Evolutionary conservation across 2,888 invertebrate species (phyloP).

Genomic region (Zele albiditarsus): DNA sequence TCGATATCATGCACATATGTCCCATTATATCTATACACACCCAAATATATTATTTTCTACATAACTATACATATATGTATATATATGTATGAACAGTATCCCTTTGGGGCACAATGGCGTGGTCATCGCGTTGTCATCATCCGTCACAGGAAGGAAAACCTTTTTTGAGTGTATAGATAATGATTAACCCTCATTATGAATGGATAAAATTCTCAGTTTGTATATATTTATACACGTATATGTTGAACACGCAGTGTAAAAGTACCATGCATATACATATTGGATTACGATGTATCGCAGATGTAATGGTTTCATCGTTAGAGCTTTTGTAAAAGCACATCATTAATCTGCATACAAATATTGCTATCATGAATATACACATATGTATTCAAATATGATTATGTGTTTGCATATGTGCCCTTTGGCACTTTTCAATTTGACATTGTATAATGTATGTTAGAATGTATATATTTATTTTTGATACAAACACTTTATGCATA

Average conservation of each 20-base stretch:
- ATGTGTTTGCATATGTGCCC: slow-evolving; percentile 25
- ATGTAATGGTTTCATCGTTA: slow-evolving; percentile 47
- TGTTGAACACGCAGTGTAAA: neutral
- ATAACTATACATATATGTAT: neutral
- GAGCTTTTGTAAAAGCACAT: slow-evolving; percentile 45
- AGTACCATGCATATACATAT: neutral
- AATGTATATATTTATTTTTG: slow-evolving; percentile 30
- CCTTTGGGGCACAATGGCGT: slow-evolving; percentile 23
- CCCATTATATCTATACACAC: neutral
- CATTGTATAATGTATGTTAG: slow-evolving; percentile 31
- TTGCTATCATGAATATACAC: slow-evolving; percentile 9
- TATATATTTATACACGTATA: neutral
- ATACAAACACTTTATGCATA: slow-evolving; percentile 39
- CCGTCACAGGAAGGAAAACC: neutral
- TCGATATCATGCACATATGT: slow-evolving; percentile 26
- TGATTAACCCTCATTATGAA: slow-evolving; percentile 18
- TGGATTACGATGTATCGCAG: slow-evolving; percentile 35
- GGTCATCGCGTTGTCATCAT: slow-evolving; percentile 30
- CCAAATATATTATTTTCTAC: neutral
- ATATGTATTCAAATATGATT: neutral
- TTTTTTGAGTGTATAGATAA: neutral
- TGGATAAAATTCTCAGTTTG: neutral
- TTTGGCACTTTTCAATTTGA: slow-evolving; percentile 23
- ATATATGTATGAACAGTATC: slow-evolving; percentile 12
- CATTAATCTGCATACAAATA: slow-evolving; percentile 37